A percentile compares a stretch with the other conserved stretches of the same genome.
These are phyloP conservation scores for Xerus inauris DNA, from an alignment of 2,113 vertebrate species.

Conservation along the genomic window DNA sequence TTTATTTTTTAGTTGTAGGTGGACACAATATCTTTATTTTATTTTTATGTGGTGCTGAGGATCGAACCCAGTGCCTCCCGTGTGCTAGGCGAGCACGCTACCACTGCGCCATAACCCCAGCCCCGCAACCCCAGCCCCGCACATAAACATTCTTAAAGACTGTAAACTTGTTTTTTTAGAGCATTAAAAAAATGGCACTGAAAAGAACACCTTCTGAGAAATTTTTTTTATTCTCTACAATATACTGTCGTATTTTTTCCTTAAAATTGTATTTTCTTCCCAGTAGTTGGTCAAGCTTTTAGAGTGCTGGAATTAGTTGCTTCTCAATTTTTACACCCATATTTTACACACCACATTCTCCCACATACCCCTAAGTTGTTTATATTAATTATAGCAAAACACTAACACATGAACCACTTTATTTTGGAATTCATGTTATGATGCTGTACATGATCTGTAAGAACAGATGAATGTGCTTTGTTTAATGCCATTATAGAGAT, in stretches of 20 bases:
- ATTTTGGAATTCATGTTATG: slow-evolving; percentile 3
- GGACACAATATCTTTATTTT: too few relatives aligned
- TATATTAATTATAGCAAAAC: background rate
- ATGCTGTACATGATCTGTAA: background rate
- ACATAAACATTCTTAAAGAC: background rate
- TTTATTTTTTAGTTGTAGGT: too few relatives aligned
- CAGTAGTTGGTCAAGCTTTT: background rate
- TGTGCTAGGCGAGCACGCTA: too few relatives aligned
- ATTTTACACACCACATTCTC: background rate
- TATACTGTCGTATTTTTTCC: background rate
- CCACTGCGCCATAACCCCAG: too few relatives aligned
- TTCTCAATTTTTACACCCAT: background rate
- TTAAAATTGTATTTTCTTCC: background rate
- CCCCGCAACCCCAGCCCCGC: too few relatives aligned
- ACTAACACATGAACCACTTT: background rate
- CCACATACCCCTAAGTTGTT: background rate
- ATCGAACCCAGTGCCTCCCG: too few relatives aligned
- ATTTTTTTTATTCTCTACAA: background rate
- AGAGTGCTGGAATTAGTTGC: background rate
- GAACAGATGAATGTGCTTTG: background rate
- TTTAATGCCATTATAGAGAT: background rate
- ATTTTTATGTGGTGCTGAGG: too few relatives aligned
- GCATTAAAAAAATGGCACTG: background rate
- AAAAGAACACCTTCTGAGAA: background rate
- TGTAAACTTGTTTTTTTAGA: background rate